Conservation (phyloP, 2,113 vertebrate genomes). For the Pyrgilauda ruficollis region DNA sequence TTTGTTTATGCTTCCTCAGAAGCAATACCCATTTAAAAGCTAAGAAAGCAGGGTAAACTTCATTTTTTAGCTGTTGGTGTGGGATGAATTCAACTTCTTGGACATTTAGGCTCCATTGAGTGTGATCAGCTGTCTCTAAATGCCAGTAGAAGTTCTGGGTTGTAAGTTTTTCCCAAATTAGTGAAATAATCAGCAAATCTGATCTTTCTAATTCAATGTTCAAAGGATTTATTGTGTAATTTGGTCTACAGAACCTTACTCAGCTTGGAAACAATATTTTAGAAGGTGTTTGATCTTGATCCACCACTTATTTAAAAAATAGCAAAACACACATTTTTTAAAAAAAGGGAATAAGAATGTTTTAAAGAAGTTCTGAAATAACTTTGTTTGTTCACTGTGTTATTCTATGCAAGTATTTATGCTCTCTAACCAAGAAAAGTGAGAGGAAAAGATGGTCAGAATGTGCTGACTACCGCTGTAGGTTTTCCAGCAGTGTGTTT, state of each 20-base stretch:
- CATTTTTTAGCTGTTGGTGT: background rate
- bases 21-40: background rate
- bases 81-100: background rate
- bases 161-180: background rate
- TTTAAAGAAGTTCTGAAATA: slow-evolving; percentile 6
- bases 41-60: background rate
- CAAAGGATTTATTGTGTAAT: background rate
- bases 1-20: slow-evolving; percentile 46
- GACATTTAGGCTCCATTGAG: background rate
- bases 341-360: background rate
- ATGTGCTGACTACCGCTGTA: background rate
- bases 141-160: background rate
- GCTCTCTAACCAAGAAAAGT: background rate
- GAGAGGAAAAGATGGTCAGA: background rate
- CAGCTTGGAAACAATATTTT: background rate
- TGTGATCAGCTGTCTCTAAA: background rate
- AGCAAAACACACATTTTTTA: background rate
- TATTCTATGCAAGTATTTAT: slow-evolving; percentile 32
- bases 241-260: background rate
- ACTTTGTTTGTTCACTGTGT: background rate
- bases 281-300: slow-evolving; percentile 11
- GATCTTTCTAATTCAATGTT: background rate
- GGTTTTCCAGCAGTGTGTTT: background rate
- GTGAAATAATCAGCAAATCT: slow-evolving; percentile 13
- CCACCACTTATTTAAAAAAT: background rate